Base-by-base conservation (phyloP, 2,888 invertebrate species). In the Cephus sareptanus region DNA sequence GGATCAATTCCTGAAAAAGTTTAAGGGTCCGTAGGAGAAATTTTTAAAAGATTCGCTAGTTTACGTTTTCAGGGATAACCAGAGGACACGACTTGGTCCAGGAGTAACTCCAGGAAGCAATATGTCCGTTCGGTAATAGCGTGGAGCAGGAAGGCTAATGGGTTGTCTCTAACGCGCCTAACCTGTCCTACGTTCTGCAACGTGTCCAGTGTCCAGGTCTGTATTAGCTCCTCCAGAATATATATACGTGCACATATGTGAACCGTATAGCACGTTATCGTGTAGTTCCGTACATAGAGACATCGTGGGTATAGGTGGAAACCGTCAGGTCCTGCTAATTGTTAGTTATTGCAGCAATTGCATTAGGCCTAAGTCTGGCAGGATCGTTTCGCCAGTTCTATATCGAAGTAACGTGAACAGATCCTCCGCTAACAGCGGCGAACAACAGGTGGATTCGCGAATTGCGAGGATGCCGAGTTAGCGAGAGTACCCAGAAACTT, bases 261-360 rank as follows among this genome's bases (percentile, higher is more conserved):
- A 11, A 71, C 71, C 15, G 1, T 71, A 23, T 23, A 40, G 40
- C 40, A 40, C 15, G 56, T 2, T 23, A 23, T 23, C 56, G 56
- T 23, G 56, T 23, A 9, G 0, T 23, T 56, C 56, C 56, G 56
- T 40, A 15, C 40, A 40, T 15, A 40, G 40, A 15, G 40, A 40
- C 40, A 40, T 40, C 40, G 15, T 40, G 13, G 40, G 15, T 40
- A 15, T 15, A 40, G 15, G 40, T 40, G 40, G 40, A 15, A 40
- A 15, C n/a, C 74, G 34, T 74, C 34, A 34, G 75, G 74, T 31
- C 69, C 82, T 75, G 82, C 79, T 87, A 87, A 87, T 87, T 87
- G 87, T 87, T 87, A 86, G 87, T 86, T 87, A 87, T 81, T 81
- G 81, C 82, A 79, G 78, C 85, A 81, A 87, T 85, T 85, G 86